phyloP scores from a whole-genome alignment of 2,888 invertebrate genomes.

The Phania funesta region DNA sequence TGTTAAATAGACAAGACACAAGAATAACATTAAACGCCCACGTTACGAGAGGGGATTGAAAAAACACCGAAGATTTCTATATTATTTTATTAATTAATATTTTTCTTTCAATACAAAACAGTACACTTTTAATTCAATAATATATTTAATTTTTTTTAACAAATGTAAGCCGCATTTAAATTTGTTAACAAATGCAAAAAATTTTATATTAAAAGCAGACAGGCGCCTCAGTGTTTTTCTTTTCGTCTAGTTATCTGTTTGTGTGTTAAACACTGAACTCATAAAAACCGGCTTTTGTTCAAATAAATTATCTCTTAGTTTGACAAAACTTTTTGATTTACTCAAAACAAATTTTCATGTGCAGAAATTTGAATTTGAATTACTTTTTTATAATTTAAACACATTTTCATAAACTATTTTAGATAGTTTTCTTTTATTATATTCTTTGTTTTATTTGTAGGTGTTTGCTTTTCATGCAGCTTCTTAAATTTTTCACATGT shows the following conservation, averaged over 20 bases:
- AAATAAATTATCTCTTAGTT: neutral
- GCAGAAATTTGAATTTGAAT: neutral
- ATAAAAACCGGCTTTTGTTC: slow-evolving; percentile 51
- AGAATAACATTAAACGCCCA: slow-evolving; percentile 49
- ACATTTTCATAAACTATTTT: neutral
- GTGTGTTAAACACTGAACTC: slow-evolving; percentile 15
- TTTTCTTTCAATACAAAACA: neutral
- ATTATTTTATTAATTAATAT: neutral
- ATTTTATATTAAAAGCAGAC: slow-evolving; percentile 22
- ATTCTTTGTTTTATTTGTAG: slow-evolving; percentile 33
- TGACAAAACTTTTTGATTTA: neutral
- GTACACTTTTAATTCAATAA: neutral
- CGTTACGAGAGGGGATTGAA: slow-evolving; percentile 10
- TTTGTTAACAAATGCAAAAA: neutral
- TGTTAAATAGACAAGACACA: slow-evolving; percentile 4
- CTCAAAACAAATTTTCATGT: neutral
- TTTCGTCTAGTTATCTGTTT: neutral
- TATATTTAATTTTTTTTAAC: neutral
- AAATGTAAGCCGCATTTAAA: neutral
- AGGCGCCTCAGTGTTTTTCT: slow-evolving; percentile 51
- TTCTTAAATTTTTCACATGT: slow-evolving; percentile 60
- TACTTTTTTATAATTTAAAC: neutral
- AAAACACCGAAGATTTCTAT: neutral
- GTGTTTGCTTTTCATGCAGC: neutral
- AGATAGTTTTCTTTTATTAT: neutral